Conservation (phyloP, 2,797 vertebrate genomes). For the Esox lucius region DNA sequence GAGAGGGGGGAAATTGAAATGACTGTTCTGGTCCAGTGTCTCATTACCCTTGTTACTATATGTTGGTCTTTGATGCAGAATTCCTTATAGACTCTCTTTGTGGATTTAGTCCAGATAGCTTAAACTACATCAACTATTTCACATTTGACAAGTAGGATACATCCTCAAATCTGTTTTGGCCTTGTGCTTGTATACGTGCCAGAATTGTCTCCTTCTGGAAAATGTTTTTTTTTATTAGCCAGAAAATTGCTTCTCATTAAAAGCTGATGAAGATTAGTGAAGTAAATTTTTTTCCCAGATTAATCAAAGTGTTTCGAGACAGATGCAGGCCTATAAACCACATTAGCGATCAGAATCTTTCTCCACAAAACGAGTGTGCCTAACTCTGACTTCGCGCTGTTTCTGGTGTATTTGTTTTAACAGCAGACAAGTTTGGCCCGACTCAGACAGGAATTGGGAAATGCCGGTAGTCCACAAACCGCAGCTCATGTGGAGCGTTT, state of each 20-base stretch:
- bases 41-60: not conserved
- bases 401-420: slow-evolving; percentile 50
- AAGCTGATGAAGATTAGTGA: not conserved
- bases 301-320: not conserved
- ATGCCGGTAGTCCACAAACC: slow-evolving; percentile 65
- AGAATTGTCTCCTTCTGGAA: not conserved
- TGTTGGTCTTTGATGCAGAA: not conserved
- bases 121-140: not conserved
- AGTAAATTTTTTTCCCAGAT: not conserved
- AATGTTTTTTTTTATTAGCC: not conserved
- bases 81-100: not conserved
- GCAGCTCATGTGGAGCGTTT: slow-evolving; percentile 65
- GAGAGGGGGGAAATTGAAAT: not conserved
- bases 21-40: not conserved
- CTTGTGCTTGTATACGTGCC: not conserved
- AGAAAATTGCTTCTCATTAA: not conserved
- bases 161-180: not conserved
- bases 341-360: slow-evolving; percentile 20
- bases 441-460: slow-evolving; percentile 39
- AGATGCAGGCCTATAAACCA: not conserved
- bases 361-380: slow-evolving; percentile 18
- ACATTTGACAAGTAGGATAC: not conserved
- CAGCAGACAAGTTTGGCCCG: slow-evolving; percentile 44
- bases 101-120: not conserved
- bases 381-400: slow-evolving; percentile 31